These are phyloP conservation scores for Anniella stebbinsi DNA, from an alignment of 2,797 vertebrate genomes.

Conservation along the genomic window DNA sequence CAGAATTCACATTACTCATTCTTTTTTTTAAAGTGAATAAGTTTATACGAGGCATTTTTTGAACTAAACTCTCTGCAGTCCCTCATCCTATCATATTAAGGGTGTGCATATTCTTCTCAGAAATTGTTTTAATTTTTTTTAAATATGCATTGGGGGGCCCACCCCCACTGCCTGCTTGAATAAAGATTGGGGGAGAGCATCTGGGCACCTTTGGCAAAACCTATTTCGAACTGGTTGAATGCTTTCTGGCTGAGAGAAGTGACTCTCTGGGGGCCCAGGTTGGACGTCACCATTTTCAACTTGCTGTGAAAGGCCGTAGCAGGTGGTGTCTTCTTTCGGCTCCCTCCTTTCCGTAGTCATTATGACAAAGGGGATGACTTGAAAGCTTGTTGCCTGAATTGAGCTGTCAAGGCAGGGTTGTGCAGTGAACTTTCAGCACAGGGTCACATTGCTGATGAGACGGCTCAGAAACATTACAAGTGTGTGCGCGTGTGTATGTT, in stretches of 20 bases:
- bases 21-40: neutral
- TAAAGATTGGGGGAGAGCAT: neutral
- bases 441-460: neutral
- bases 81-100: neutral
- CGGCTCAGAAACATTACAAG: neutral
- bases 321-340: conserved; percentile 29
- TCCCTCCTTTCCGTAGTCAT: neutral
- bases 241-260: neutral
- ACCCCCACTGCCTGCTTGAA: neutral
- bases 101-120: neutral
- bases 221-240: neutral
- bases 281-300: conserved; percentile 5
- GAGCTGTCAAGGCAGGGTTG: conserved; percentile 7
- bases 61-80: neutral
- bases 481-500: neutral
- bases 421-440: conserved; percentile 20
- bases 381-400: conserved; percentile 26
- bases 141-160: no score
- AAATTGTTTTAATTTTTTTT: neutral
- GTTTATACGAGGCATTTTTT: neutral
- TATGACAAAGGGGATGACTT: conserved; percentile 27
- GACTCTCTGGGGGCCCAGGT: conserved; percentile 11
- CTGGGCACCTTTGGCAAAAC: neutral
- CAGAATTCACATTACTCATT: neutral
- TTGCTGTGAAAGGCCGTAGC: conserved; percentile 12